Percentiles rank a stretch among this genome's conserved stretches.
These are phyloP conservation scores for Pangasius krempfi DNA, from an alignment of 2,797 vertebrate species.

Conservation along the genomic window DNA sequence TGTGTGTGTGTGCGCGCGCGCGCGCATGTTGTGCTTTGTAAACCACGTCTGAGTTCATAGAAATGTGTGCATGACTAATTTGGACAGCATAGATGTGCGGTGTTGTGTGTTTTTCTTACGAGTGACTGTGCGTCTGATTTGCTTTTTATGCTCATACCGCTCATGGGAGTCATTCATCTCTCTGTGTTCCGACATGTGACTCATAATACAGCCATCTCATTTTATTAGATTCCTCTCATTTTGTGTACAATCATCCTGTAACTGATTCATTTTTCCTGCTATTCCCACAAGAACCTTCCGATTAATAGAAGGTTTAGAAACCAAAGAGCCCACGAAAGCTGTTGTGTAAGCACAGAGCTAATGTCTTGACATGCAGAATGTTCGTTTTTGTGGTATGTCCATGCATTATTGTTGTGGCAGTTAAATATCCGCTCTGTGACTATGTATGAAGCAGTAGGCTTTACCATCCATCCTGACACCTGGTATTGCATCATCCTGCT, in stretches of 20 bases:
- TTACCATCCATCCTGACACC: slow-evolving; percentile 14
- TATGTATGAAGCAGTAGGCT: neutral
- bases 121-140: slow-evolving; percentile 33
- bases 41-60: slow-evolving; percentile 19
- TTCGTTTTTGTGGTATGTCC: neutral
- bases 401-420: neutral
- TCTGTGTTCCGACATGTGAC: slow-evolving; percentile 29
- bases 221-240: slow-evolving; percentile 23
- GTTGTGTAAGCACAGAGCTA: neutral
- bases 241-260: neutral
- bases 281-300: neutral
- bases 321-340: neutral
- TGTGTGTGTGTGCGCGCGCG: slow-evolving; percentile 31
- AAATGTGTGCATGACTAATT: slow-evolving; percentile 66
- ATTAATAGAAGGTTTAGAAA: neutral
- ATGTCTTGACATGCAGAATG: neutral
- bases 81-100: neutral
- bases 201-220: slow-evolving; percentile 18
- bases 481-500: slow-evolving; percentile 30
- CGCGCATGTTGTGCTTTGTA: slow-evolving; percentile 35
- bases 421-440: neutral
- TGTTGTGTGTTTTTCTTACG: slow-evolving; percentile 8
- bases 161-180: slow-evolving; percentile 15
- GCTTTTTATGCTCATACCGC: slow-evolving; percentile 31
- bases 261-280: neutral